Conservation (phyloP, 2,888 invertebrate genomes). For the Chloromyia formosa region DNA sequence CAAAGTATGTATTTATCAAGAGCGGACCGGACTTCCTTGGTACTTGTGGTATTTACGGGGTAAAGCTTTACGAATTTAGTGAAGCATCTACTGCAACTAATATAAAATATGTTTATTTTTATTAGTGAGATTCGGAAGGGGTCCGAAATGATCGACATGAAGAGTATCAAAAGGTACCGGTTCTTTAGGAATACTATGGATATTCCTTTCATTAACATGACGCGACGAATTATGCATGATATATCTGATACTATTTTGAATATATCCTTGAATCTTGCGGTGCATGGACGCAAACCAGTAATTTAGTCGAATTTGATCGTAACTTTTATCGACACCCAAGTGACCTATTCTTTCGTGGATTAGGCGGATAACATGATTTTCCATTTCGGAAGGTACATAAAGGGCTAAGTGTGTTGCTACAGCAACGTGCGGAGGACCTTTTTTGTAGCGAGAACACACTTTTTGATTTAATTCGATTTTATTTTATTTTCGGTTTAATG, state of each 20-base stretch:
- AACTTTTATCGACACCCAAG: not conserved
- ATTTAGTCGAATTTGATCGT: not conserved
- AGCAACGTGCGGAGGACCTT: too few species aligned
- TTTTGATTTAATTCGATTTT: too few species aligned
- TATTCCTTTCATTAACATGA: too few species aligned
- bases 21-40: not conserved
- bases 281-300: constrained; percentile 1
- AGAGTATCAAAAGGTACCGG: too few species aligned
- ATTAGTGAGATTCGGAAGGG: not conserved
- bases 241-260: too few species aligned
- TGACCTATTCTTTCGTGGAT: not conserved
- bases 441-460: too few species aligned
- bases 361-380: not conserved
- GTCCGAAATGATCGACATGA: not conserved
- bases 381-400: not conserved
- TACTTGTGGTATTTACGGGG: not conserved
- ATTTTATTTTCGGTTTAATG: too few species aligned
- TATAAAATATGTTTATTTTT: not conserved
- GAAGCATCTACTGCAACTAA: not conserved
- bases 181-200: too few species aligned
- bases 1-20: too few species aligned
- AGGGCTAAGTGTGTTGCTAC: too few species aligned
- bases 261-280: not conserved
- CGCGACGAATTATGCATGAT: too few species aligned
- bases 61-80: too few species aligned